A percentile compares a stretch with the other conserved stretches of the same genome.
Evolutionary conservation across 2,113 vertebrate species (phyloP).

Genomic region (Ptychochromis oligacanthus): DNA sequence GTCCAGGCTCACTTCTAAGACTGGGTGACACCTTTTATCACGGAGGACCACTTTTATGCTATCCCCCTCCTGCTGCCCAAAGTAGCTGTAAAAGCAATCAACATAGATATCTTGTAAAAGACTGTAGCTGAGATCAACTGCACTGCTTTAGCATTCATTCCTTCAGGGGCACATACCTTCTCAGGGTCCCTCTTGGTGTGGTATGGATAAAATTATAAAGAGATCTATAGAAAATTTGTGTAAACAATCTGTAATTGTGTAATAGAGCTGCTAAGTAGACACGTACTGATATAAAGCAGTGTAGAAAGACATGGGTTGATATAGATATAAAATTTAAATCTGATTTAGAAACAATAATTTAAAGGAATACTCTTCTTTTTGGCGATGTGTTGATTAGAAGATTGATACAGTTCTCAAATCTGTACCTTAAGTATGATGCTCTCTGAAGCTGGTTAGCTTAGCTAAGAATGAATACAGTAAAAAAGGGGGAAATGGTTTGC

Average conservation of each 20-base stretch:
- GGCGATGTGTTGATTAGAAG: not conserved
- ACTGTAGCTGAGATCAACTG: conserved; percentile 29
- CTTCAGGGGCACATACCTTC: conserved; percentile 27
- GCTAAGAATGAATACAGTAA: not conserved
- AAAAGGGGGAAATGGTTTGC: not conserved
- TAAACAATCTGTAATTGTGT: not conserved
- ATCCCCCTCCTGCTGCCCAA: conserved; percentile 11
- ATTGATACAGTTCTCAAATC: not conserved
- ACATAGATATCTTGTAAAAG: conserved; percentile 10
- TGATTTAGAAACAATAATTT: not conserved
- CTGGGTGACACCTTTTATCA: conserved; percentile 49
- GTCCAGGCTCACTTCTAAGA: conserved; percentile 6
- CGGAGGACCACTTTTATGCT: conserved; percentile 26
- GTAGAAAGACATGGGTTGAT: not conserved
- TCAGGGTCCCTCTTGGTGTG: conserved; percentile 54
- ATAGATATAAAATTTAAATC: not conserved
- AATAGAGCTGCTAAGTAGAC: not conserved
- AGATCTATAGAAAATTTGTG: not conserved
- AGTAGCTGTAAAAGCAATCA: conserved; percentile 21
- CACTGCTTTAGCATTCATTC: conserved; percentile 39
- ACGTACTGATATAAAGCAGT: not conserved
- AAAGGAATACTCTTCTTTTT: too few species aligned
- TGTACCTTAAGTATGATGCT: not conserved
- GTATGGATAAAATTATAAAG: not conserved
- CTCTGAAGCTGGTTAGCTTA: not conserved